phyloP scores from a whole-genome alignment of 1,140 invertebrate genomes.

The Trichonephila inaurata region DNA sequence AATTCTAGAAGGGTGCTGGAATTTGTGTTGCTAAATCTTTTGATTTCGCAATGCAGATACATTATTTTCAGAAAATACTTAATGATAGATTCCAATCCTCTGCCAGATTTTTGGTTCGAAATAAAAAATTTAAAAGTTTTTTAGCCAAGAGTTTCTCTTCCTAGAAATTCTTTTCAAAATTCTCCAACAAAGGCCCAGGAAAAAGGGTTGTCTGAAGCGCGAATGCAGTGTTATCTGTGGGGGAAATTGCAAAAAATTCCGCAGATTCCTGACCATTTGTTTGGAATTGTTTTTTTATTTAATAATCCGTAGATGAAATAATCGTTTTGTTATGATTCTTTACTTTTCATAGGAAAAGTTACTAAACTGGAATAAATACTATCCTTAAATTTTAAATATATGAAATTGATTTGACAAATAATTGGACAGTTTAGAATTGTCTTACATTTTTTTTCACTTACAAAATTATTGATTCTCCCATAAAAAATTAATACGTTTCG shows the following conservation, averaged over 20 bases:
- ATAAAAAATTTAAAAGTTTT: slow-evolving; percentile 2
- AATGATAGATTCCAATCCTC: neutral
- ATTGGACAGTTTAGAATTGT: no score
- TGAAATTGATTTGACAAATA: no score
- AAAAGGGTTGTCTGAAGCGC: neutral
- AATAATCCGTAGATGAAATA: no score
- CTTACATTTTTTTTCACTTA: no score
- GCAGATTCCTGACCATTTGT: neutral
- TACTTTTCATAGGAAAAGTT: no score
- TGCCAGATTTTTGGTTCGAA: neutral
- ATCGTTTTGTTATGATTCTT: no score
- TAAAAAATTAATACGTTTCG: no score
- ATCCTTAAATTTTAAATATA: no score
- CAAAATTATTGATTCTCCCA: no score
- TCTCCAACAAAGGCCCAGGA: neutral
- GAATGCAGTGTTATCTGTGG: neutral
- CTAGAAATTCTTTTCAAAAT: neutral
- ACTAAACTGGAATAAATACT: no score
- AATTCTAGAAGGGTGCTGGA: neutral
- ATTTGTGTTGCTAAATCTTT: neutral
- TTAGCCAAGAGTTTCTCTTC: neutral
- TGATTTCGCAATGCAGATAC: neutral
- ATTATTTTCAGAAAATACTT: neutral
- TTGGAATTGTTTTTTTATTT: neutral
- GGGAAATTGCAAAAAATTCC: neutral